Percentiles rank a stretch among this genome's conserved stretches.
Conservation (phyloP, 1,140 invertebrate genomes). For the Hesperophylax magnus region DNA sequence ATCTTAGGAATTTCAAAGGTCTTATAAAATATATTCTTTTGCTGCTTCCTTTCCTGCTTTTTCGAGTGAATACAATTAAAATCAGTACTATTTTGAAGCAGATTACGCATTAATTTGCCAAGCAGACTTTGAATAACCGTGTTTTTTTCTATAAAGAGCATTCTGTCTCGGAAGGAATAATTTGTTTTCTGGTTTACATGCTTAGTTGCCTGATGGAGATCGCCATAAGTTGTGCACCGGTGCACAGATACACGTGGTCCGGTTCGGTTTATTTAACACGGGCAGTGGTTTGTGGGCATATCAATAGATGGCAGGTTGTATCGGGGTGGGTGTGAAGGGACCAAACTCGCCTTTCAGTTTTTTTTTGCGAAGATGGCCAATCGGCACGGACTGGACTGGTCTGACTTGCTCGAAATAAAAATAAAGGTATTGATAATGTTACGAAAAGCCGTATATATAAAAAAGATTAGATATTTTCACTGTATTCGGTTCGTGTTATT, state of each 20-base stretch:
- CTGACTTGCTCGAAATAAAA: background rate
- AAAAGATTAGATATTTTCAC: background rate
- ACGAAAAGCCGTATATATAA: background rate
- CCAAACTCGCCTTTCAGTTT: background rate
- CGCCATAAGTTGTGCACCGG: slow-evolving; percentile 32
- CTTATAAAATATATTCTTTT: too few relatives aligned
- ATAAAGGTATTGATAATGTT: background rate
- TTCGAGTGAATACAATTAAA: too few relatives aligned
- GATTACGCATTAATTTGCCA: too few relatives aligned
- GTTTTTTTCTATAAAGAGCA: background rate
- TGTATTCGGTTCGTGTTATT: background rate
- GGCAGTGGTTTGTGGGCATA: slow-evolving; percentile 22
- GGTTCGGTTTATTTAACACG: slow-evolving; percentile 28
- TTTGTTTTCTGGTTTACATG: slow-evolving; percentile 10
- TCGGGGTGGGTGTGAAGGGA: slow-evolving; percentile 9
- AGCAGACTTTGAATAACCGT: too few relatives aligned
- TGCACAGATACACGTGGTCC: slow-evolving; percentile 27
- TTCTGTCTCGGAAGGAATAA: background rate
- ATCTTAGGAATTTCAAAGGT: too few relatives aligned
- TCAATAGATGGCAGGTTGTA: slow-evolving; percentile 34
- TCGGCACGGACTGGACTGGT: background rate
- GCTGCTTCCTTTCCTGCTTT: too few relatives aligned
- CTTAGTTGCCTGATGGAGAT: background rate
- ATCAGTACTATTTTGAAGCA: too few relatives aligned
- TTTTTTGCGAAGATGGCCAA: slow-evolving; percentile 23